Percentiles rank a stretch among this genome's conserved stretches.
Conservation (phyloP, 2,888 invertebrate genomes). For the Drosophila mettleri region DNA sequence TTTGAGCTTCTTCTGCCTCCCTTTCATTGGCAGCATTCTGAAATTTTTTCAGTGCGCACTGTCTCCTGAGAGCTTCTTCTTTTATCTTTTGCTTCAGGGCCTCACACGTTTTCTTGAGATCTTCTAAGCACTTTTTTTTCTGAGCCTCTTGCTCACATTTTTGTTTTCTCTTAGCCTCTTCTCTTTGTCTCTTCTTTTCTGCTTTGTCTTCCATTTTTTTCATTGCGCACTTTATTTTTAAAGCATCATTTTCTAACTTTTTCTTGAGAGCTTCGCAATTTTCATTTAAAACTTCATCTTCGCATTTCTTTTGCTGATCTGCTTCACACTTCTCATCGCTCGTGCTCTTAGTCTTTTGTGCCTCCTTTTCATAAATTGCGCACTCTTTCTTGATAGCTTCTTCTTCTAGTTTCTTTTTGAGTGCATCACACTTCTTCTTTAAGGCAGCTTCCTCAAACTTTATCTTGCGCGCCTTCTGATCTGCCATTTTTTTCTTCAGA, state of each 20-base stretch:
- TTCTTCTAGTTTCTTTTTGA: neutral
- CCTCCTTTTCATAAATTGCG: neutral
- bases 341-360: too few species aligned
- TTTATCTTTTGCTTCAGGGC: neutral
- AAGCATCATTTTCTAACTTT: neutral
- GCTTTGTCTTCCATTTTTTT: neutral
- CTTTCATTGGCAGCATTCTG: neutral
- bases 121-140: neutral
- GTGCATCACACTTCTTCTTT: slow-evolving; percentile 1
- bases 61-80: neutral
- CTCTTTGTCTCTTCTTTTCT: neutral
- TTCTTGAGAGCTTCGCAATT: neutral
- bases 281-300: neutral
- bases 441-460: neutral
- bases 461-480: neutral
- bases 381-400: neutral
- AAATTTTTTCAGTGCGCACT: neutral
- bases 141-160: neutral
- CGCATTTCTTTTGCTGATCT: neutral
- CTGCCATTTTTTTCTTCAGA: neutral
- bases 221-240: neutral
- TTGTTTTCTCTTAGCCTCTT: slow-evolving; percentile 3
- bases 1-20: neutral
- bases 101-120: neutral
- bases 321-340: neutral